phyloP scores from a whole-genome alignment of 2,888 invertebrate genomes.

The Drosophila pseudotalamancana region DNA sequence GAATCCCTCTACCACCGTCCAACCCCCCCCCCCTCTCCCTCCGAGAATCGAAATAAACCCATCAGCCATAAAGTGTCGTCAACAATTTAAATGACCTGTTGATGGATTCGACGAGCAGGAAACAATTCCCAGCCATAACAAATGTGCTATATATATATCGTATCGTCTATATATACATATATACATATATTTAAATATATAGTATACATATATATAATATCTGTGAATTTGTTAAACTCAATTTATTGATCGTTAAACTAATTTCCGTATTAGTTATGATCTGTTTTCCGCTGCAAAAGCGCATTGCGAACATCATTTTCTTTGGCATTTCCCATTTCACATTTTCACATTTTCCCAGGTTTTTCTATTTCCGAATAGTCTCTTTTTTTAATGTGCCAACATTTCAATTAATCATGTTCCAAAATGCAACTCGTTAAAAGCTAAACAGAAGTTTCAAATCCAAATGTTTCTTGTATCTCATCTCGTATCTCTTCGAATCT shows the following conservation, averaged over 20 bases:
- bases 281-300: conserved; percentile 5
- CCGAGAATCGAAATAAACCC: conserved; percentile 57
- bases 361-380: conserved; percentile 19
- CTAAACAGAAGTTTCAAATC: conserved; percentile 20
- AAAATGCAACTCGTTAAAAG: conserved; percentile 50
- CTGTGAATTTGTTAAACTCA: conserved; percentile 40
- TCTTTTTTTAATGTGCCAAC: conserved; percentile 22
- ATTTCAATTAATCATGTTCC: conserved; percentile 53
- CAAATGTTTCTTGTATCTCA: conserved; percentile 11
- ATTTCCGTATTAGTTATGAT: conserved; percentile 50
- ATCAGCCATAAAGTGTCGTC: conserved; percentile 67
- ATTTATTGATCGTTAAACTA: conserved; percentile 64
- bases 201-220: neutral
- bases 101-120: conserved; percentile 32
- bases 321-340: conserved; percentile 2
- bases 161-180: neutral
- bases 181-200: neutral
- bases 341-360: neutral
- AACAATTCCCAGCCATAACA: conserved; percentile 1
- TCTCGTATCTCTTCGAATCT: neutral
- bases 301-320: conserved; percentile 36
- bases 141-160: conserved; percentile 1
- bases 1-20: neutral
- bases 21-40: conserved; percentile 11
- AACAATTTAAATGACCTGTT: conserved; percentile 60